Base-by-base conservation (phyloP, 2,113 vertebrate genomes). In the Hemibates koningsi region DNA sequence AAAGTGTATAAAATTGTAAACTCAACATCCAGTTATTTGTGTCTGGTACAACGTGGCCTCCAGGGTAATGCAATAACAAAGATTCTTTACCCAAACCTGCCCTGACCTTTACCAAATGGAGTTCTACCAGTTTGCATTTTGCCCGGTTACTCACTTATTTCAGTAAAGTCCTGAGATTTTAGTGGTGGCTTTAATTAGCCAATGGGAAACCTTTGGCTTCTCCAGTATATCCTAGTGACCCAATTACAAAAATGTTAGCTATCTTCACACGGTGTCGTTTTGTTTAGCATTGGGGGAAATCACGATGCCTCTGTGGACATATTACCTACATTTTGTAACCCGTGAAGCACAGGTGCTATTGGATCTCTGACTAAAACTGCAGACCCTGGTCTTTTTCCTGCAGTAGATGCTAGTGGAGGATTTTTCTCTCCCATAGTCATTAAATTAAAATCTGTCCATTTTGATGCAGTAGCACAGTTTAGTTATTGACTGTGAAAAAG, bases 401-500 rank as follows among this genome's bases (percentile, higher is more conserved):
- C 38, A 73, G 68, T 41, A 7, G n/a, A 21, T 17, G 68, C 24
- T 24, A 50, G 43, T 32, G 21, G 24, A 29, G 36, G 43, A 83
- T 81, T 66, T 80, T 83, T 80, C 63, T 29, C 16, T 24, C 9
- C 36, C 63, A 53, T 7, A 52, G n/a, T 61, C 78, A 83, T 85
- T 81, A 63, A 87, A 87, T 78, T 34, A 66, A 45, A n/a, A 50
- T 78, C 29, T 56, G 56, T 89, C 91, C 54, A 41, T 76, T 85
- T 82, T 34, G 27, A 86, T 59, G 85, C 68, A n/a, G 57, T 19
- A 11, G 81, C 84, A 61, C 43, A 88, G 71, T 83, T 88, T 88
- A 81, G 84, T 90, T 93, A 88, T 91, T 80, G 83, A 92, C 85
- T 80, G 63, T 86, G 82, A 80, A 92, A 89, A 63, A 85, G 68